Conservation (phyloP, 2,888 invertebrate species). For the Lasioglossum marginatum region DNA sequence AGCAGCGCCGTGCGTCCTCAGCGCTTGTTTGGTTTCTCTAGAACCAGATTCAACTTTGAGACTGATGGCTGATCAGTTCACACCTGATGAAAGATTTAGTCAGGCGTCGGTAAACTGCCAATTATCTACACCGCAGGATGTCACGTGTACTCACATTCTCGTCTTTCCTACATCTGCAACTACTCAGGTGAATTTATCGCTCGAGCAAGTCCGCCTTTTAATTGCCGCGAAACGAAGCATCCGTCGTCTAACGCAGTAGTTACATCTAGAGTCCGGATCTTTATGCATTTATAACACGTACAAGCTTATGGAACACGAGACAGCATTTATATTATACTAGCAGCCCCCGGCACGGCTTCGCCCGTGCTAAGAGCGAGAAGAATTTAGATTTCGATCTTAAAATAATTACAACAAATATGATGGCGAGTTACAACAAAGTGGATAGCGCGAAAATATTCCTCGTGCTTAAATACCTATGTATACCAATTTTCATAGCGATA, state of each 20-base stretch:
- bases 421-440: too few relatives aligned
- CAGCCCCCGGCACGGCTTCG: too few relatives aligned
- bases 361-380: too few relatives aligned
- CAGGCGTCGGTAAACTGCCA: slow-evolving; percentile 95
- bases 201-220: background rate
- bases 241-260: background rate
- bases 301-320: background rate
- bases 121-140: slow-evolving; percentile 97
- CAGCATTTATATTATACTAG: background rate
- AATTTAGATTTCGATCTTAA: too few relatives aligned
- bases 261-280: background rate
- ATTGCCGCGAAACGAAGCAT: background rate
- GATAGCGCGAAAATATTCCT: too few relatives aligned
- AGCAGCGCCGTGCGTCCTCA: slow-evolving; percentile 95
- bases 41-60: slow-evolving; percentile 94
- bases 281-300: background rate
- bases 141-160: slow-evolving; percentile 98
- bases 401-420: too few relatives aligned
- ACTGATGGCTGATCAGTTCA: slow-evolving; percentile 97
- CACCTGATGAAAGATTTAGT: slow-evolving; percentile 96
- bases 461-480: too few relatives aligned
- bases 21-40: slow-evolving; percentile 98
- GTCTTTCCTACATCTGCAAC: slow-evolving; percentile 99
- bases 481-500: too few relatives aligned
- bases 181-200: slow-evolving; percentile 88